phyloP scores from a whole-genome alignment of 2,113 vertebrate genomes.

The Limanda limanda region DNA sequence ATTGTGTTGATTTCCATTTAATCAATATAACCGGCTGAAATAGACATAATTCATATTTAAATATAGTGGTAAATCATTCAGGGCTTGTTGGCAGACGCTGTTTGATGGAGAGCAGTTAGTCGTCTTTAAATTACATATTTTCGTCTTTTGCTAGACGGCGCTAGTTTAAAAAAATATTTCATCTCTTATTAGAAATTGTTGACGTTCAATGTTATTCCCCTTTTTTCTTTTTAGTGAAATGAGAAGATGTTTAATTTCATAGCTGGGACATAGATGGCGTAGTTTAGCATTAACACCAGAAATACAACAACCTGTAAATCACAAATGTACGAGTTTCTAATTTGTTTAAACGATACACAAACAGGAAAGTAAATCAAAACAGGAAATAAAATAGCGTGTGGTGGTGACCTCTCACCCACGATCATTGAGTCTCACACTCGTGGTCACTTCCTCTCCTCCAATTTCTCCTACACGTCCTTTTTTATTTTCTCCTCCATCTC shows the following conservation, averaged over 20 bases:
- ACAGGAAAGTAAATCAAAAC: too few relatives aligned
- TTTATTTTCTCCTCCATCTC: constrained; percentile 25
- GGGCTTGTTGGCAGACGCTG: too few relatives aligned
- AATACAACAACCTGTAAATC: too few relatives aligned
- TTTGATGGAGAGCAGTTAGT: too few relatives aligned
- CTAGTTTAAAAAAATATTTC: not conserved
- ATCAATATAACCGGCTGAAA: constrained; percentile 10
- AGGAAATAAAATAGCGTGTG: not conserved
- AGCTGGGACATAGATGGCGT: not conserved
- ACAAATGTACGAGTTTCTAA: too few relatives aligned
- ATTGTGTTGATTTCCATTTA: constrained; percentile 27
- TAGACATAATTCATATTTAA: constrained; percentile 5
- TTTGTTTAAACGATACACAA: too few relatives aligned
- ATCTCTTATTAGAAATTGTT: not conserved
- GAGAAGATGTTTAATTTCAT: not conserved
- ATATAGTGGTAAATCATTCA: not conserved
- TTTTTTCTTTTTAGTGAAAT: not conserved
- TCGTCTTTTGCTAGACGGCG: not conserved
- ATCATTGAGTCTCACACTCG: not conserved
- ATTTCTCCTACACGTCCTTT: constrained; percentile 8
- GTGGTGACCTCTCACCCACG: not conserved
- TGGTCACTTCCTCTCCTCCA: not conserved
- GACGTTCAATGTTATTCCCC: not conserved
- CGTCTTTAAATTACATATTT: not conserved
- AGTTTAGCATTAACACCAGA: not conserved